A percentile compares a stretch with the other conserved stretches of the same genome.
These are phyloP conservation scores for Ephydatia muelleri DNA, from an alignment of 37 sponge, comb jelly and placozoan genomes.

Conservation along the genomic window DNA sequence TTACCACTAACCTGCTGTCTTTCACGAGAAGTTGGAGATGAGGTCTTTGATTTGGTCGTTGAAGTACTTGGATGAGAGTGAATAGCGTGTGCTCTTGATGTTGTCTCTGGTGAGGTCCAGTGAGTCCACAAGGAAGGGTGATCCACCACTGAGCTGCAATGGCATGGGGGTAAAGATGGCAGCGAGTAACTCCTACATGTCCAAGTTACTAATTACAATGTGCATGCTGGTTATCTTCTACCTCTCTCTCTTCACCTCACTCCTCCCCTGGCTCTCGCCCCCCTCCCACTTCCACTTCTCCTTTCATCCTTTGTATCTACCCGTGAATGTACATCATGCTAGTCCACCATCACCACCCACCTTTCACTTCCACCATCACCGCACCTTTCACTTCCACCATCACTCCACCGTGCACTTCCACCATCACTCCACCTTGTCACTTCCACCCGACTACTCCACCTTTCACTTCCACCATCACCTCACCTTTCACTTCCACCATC, in stretches of 20 bases:
- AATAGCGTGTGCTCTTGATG: slow-evolving; percentile 31
- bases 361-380: not conserved
- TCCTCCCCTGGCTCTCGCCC: not conserved
- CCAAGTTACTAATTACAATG: not conserved
- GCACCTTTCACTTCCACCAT: no score
- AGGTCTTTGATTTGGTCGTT: slow-evolving; percentile 34
- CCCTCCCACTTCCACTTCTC: not conserved
- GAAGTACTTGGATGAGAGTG: slow-evolving; percentile 50
- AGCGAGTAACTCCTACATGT: not conserved
- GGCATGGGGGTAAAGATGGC: not conserved
- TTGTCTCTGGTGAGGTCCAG: slow-evolving; percentile 58
- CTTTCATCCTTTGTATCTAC: not conserved
- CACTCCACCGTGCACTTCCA: no score
- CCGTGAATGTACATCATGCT: not conserved
- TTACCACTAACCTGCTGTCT: slow-evolving; percentile 46
- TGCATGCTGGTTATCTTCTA: not conserved
- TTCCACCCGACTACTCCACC: no score
- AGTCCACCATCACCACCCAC: no score
- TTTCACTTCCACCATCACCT: not conserved
- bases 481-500: not conserved
- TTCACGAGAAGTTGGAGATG: slow-evolving; percentile 44
- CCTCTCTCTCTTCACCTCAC: no score
- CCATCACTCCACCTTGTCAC: no score
- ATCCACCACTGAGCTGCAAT: slow-evolving; percentile 66
- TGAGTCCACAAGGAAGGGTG: slow-evolving; percentile 67